phyloP scores from a whole-genome alignment of 1,140 invertebrate species.

The Triops longicaudatus region DNA sequence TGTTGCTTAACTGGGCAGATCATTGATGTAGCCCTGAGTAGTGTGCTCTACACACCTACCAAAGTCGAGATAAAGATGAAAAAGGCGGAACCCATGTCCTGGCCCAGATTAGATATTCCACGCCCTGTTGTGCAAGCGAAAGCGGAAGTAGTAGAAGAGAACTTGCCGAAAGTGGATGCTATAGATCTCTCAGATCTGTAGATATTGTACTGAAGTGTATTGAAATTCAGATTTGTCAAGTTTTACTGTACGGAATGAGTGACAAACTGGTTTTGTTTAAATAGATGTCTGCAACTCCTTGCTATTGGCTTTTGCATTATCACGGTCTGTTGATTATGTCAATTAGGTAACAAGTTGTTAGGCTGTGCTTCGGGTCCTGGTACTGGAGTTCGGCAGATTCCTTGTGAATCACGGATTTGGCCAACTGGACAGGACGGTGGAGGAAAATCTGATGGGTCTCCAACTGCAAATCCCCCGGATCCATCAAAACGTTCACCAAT shows the following conservation, averaged over 20 bases:
- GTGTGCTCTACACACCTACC: constrained; percentile 71
- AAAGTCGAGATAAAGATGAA: constrained; percentile 92
- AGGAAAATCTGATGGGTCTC: no score
- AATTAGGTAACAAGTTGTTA: no score
- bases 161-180: constrained; percentile 34
- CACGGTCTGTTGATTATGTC: no score
- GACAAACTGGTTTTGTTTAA: neutral
- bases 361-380: no score
- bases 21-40: constrained; percentile 57
- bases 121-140: constrained; percentile 32
- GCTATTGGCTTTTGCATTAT: neutral
- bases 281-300: neutral
- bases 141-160: constrained; percentile 23
- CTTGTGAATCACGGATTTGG: no score
- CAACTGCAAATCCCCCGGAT: no score
- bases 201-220: constrained; percentile 29
- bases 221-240: neutral
- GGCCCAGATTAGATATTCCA: constrained; percentile 65
- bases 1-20: constrained; percentile 46
- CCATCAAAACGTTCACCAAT: no score
- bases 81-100: constrained; percentile 73
- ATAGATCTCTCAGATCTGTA: constrained; percentile 42
- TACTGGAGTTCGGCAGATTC: no score
- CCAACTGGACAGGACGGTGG: no score
- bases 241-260: neutral